These are phyloP conservation scores for Ophiodon elongatus DNA, from an alignment of 2,113 vertebrate genomes.

Conservation along the genomic window DNA sequence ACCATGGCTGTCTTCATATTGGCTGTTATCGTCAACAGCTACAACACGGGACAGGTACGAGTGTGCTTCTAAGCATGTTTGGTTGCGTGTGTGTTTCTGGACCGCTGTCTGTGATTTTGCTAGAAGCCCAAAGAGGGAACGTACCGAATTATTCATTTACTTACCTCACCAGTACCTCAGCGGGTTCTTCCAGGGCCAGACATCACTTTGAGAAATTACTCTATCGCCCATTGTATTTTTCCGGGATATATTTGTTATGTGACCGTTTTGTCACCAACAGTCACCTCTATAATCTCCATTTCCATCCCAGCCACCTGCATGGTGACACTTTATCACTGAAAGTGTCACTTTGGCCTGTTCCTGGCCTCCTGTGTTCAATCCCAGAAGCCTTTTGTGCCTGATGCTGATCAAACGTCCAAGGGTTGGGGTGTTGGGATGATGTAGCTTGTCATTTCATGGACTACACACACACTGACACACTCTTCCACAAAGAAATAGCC, in stretches of 20 bases:
- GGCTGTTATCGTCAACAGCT: slow-evolving; percentile 97
- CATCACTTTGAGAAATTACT: slow-evolving; percentile 55
- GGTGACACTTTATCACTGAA: slow-evolving; percentile 64
- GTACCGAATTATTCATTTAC: slow-evolving; percentile 34
- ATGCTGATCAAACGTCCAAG: slow-evolving; percentile 50
- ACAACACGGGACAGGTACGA: slow-evolving; percentile 94
- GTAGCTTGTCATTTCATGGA: slow-evolving; percentile 46
- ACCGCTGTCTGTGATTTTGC: not conserved
- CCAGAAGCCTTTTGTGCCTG: slow-evolving; percentile 62
- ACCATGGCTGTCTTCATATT: slow-evolving; percentile 99
- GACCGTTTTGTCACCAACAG: slow-evolving; percentile 60
- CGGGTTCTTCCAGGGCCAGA: slow-evolving; percentile 22
- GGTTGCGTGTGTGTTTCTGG: not conserved
- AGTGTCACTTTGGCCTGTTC: slow-evolving; percentile 54
- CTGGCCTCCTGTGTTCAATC: slow-evolving; percentile 47
- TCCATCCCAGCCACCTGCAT: slow-evolving; percentile 40
- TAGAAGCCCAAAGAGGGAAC: slow-evolving; percentile 4
- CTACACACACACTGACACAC: not conserved
- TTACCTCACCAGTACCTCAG: slow-evolving; percentile 18
- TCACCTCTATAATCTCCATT: slow-evolving; percentile 57
- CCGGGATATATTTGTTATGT: slow-evolving; percentile 63
- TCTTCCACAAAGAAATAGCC: slow-evolving; percentile 30
- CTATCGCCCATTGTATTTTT: slow-evolving; percentile 46
- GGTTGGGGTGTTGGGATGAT: slow-evolving; percentile 31
- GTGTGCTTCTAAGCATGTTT: not conserved